A percentile compares a stretch with the other conserved stretches of the same genome.
Conservation (phyloP, 2,888 invertebrate species). For the Patella caerulea region DNA sequence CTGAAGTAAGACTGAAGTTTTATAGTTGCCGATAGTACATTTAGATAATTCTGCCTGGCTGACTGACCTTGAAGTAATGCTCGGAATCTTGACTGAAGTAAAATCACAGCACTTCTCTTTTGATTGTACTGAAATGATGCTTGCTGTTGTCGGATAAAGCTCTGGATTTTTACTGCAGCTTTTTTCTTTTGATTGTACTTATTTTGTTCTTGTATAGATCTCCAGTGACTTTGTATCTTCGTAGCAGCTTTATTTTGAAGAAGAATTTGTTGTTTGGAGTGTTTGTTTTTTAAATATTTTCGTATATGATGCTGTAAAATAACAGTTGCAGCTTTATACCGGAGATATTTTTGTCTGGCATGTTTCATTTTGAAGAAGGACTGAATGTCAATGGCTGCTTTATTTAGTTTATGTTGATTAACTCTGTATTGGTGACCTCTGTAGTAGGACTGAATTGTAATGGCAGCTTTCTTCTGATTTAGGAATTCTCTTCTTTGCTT, state of each 20-base stretch:
- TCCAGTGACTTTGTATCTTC: conserved; percentile 41
- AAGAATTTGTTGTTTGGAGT: conserved; percentile 11
- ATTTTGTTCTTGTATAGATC: conserved; percentile 14
- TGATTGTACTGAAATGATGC: neutral
- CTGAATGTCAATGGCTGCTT: conserved; percentile 42
- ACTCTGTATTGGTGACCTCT: conserved; percentile 24
- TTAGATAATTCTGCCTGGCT: conserved; percentile 12
- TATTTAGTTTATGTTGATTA: conserved; percentile 13
- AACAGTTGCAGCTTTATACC: conserved; percentile 6
- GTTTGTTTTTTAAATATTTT: conserved; percentile 29
- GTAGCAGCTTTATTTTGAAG: conserved; percentile 28
- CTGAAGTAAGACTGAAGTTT: conserved; percentile 43
- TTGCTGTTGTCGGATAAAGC: conserved; percentile 34
- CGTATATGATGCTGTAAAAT: conserved; percentile 15
- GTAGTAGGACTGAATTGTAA: conserved; percentile 35
- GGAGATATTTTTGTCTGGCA: neutral
- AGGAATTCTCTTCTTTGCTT: conserved; percentile 2
- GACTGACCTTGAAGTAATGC: conserved; percentile 7
- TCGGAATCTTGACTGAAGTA: conserved; percentile 31
- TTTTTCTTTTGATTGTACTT: conserved; percentile 3
- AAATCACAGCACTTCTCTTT: conserved; percentile 26
- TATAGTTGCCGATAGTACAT: conserved; percentile 35
- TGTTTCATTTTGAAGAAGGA: conserved; percentile 28
- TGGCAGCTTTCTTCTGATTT: conserved; percentile 28
- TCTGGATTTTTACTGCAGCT: conserved; percentile 18